Percentiles rank a stretch among this genome's conserved stretches.
Conservation (phyloP, 2,888 invertebrate species). For the Thera britannica region DNA sequence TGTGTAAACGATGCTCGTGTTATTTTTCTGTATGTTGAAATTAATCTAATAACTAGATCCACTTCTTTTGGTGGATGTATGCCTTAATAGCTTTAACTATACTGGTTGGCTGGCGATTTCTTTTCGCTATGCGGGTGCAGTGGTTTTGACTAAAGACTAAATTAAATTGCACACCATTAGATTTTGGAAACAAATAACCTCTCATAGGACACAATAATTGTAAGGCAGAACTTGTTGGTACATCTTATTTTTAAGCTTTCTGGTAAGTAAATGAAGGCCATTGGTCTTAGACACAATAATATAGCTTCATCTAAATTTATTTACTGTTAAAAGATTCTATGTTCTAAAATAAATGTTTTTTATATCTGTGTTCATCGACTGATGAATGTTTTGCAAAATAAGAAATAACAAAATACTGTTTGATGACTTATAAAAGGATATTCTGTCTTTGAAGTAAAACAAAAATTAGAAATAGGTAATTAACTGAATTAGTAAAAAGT, state of each 20-base stretch:
- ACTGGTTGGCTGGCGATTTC: no score
- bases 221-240: constrained; percentile 14
- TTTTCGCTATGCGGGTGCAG: no score
- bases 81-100: background rate
- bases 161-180: background rate
- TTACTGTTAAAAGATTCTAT: constrained; percentile 3
- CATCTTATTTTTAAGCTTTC: constrained; percentile 27
- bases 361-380: background rate
- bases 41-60: background rate
- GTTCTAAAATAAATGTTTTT: background rate
- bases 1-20: background rate
- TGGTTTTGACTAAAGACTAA: no score
- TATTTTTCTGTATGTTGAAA: background rate
- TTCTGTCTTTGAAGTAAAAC: no score
- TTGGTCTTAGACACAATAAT: constrained; percentile 9
- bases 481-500: background rate
- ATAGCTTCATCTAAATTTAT: constrained; percentile 14
- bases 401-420: no score
- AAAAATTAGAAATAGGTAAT: background rate
- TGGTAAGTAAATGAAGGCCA: constrained; percentile 18
- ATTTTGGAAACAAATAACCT: background rate
- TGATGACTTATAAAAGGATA: no score
- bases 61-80: background rate
- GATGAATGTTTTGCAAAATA: background rate
- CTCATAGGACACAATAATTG: background rate